These are phyloP conservation scores for Drosophila tsacasi DNA, from an alignment of 1,140 invertebrate species.

Conservation along the genomic window DNA sequence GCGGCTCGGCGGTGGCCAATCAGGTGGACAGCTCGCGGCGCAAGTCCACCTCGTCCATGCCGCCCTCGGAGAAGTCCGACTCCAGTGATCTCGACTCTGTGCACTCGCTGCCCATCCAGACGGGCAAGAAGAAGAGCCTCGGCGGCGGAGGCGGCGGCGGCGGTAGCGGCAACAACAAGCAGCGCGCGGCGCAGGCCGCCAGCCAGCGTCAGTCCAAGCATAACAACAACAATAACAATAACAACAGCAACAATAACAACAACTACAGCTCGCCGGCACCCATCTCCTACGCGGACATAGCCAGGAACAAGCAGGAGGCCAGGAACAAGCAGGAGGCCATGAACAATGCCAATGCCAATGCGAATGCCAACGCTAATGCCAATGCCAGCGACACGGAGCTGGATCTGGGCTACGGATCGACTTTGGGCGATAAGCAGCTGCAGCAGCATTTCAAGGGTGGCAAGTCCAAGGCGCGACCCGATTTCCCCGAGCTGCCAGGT, in stretches of 20 bases:
- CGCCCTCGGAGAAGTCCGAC: slow-evolving; percentile 90
- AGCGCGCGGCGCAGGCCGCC: slow-evolving; percentile 19
- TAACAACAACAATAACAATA: slow-evolving; percentile 4
- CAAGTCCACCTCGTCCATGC: slow-evolving; percentile 88
- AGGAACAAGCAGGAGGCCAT: slow-evolving; percentile 57
- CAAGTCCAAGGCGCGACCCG: slow-evolving; percentile 67
- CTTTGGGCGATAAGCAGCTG: slow-evolving; percentile 11
- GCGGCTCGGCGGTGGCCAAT: slow-evolving; percentile 22
- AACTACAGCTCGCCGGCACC: slow-evolving; percentile 48
- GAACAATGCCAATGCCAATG: slow-evolving; percentile 16
- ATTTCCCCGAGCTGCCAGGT: slow-evolving; percentile 72
- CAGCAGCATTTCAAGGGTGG: slow-evolving; percentile 6
- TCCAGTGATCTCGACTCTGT: slow-evolving; percentile 90
- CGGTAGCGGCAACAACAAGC: slow-evolving; percentile 40
- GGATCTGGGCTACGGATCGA: slow-evolving; percentile 7
- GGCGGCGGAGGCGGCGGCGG: not conserved
- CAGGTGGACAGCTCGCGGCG: slow-evolving; percentile 83
- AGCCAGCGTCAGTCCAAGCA: slow-evolving; percentile 42
- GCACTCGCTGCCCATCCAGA: slow-evolving; percentile 90
- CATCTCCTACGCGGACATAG: slow-evolving; percentile 90
- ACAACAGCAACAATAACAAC: not conserved
- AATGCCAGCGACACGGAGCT: slow-evolving; percentile 33
- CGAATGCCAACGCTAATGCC: slow-evolving; percentile 28
- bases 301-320: slow-evolving; percentile 85
- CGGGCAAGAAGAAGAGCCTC: slow-evolving; percentile 70